Evolutionary conservation across 2,888 invertebrate species (phyloP), one percentile per base, ranked within the genome.

Genomic region (Scaptodrosophila latifasciaeformis): DNA sequence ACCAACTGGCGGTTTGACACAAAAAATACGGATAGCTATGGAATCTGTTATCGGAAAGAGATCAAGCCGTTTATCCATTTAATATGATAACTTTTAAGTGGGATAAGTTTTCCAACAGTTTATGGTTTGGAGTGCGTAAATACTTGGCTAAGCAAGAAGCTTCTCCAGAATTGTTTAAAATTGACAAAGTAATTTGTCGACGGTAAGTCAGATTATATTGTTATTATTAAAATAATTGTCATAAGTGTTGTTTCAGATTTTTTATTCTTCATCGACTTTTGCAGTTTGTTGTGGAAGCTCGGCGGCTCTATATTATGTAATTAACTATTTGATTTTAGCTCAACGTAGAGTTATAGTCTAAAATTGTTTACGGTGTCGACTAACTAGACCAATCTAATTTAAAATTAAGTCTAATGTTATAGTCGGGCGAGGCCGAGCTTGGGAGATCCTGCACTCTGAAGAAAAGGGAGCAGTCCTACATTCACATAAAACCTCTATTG

Each of bases 131-230:
- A 2, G 89, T 95, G 48, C 88, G 95, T 51, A 85, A 89, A 47
- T 93, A 92, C 82, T 84, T 96, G 48, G 89, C 94, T 68, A 95
- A 95, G 80, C 96, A 96, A 65, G 89, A 91, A 57, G 89, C 92
- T 10, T 89, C 89, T 7, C 40, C 42, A 1, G 72, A 59, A 49
- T 91, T 91, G 0, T 83, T 94, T 45, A 89, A 91, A 4, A 87
- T 88, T 3, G 92, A 92, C 37, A 88, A 88, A 68, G 88, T 87
- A 45, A 88, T 89, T 70, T 87, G 89, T 85, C 88, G 85, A 81
- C 90, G 90, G 92, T 92, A 80, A 6, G 62, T 49, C 7, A 2
- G n/a, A n/a, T 24, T 3, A 7, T 7, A n/a, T n/a, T 3, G 3
- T 24, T 24, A 24, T 24, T 24, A 5, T 24, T 24, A 24, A n/a